A percentile compares a stretch with the other conserved stretches of the same genome.
Evolutionary conservation across 2,888 invertebrate genomes (phyloP).

Genomic region (Clivina fossor): DNA sequence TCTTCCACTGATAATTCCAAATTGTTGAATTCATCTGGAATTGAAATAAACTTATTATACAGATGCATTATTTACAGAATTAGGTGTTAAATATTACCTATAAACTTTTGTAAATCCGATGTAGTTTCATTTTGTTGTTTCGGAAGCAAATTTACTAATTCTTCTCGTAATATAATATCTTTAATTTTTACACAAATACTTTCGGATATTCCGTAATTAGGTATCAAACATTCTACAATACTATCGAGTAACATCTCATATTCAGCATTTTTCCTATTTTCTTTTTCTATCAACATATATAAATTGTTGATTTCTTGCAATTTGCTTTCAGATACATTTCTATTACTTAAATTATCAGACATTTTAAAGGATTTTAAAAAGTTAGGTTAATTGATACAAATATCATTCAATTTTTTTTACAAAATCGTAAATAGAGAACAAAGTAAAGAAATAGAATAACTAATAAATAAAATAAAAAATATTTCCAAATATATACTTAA

Average conservation of each 20-base stretch:
- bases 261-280: conserved; percentile 43
- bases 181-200: conserved; percentile 44
- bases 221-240: conserved; percentile 42
- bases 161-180: conserved; percentile 40
- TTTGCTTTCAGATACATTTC: conserved; percentile 18
- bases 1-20: conserved; percentile 49
- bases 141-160: conserved; percentile 18
- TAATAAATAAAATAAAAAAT: too few relatives aligned
- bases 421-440: too few relatives aligned
- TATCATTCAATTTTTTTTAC: too few relatives aligned
- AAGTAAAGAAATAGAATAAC: too few relatives aligned
- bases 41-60: conserved; percentile 1
- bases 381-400: too few relatives aligned
- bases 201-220: conserved; percentile 38
- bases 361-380: conserved; percentile 6
- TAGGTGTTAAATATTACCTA: too few relatives aligned
- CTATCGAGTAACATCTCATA: conserved; percentile 45
- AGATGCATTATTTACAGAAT: background rate
- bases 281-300: conserved; percentile 43
- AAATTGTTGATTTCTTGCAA: conserved; percentile 44
- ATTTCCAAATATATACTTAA: too few relatives aligned
- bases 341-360: conserved; percentile 3
- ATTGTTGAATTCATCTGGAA: conserved; percentile 41
- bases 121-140: conserved; percentile 6
- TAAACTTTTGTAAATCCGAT: conserved; percentile 2